Conservation (phyloP, 2,113 vertebrate genomes). For the Oreochromis niloticus region DNA sequence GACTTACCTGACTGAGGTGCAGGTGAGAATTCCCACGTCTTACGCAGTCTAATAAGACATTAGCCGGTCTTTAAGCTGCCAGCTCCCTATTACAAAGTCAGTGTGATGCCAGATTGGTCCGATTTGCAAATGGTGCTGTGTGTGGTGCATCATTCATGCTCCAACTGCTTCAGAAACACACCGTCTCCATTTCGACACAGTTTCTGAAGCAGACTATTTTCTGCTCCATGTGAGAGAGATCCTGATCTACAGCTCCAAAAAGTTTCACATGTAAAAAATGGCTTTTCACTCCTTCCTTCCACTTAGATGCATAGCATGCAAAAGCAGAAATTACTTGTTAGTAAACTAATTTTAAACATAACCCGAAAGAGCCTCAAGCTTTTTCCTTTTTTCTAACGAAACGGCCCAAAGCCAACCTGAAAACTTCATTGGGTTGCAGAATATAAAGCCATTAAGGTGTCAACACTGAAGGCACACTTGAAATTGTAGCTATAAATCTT, state of each 20-base stretch:
- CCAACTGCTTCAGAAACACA: not conserved
- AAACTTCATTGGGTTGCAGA: not conserved
- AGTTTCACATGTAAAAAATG: not conserved
- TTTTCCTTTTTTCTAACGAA: not conserved
- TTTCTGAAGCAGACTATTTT: not conserved
- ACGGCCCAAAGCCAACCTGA: not conserved
- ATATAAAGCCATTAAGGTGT: not conserved
- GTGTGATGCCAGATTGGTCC: not conserved
- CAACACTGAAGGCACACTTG: not conserved
- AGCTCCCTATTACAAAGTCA: not conserved
- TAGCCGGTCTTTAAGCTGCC: not conserved
- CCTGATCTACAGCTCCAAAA: not conserved
- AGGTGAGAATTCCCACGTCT: not conserved
- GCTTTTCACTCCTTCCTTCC: not conserved
- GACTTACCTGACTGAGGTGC: not conserved
- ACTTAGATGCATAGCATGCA: not conserved
- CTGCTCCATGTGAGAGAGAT: not conserved
- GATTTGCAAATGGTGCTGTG: not conserved
- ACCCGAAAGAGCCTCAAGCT: accelerated
- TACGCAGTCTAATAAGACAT: not conserved
- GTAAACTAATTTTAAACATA: not conserved
- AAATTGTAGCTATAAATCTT: not conserved
- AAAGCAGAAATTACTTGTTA: not conserved
- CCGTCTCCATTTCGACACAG: not conserved
- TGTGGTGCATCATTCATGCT: not conserved